Base-by-base conservation (phyloP, 2,113 vertebrate genomes). In the Sphyrna mokarran region DNA sequence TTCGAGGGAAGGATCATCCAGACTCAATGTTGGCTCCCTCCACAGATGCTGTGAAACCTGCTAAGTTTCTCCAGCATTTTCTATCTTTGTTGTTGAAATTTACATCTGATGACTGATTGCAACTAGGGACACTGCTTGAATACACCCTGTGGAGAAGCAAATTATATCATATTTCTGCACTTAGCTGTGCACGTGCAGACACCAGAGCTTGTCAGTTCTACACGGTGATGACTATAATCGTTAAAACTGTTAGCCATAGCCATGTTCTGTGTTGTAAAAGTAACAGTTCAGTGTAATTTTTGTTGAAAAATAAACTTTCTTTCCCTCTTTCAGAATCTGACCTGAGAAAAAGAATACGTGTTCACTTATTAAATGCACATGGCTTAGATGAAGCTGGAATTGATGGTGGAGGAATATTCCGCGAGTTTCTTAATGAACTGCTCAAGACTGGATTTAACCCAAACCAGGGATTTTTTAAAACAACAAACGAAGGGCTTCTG, bases 331-430 rank as follows among this genome's bases (percentile, higher is more conserved):
- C 96, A 99, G 99, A 99, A 96, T 98, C 99, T 0, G 99, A 99
- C 96, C 97, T 99, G 89, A 99, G 99, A 97, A 99, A 99, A 96
- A 97, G 99, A 40, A 98, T 99, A 96, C 97, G 99, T 26, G 99
- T 99, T 95, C 99, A 99, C 96, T 97, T 99, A 95, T 98, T 99
- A 66, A 99, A 99, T 76, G 98, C 99, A 1, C 99, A 99, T 0
- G 99, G 99, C 80, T 97, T 99, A 96, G 99, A 99, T 95, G 99
- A 99, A 97, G 99, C 99, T 0, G 99, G 99, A 54, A 99, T 99
- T 8, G 99, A 99, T 37, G 99, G 99, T 0, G 99, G 99, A 0
- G 99, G 99, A 33, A 99, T 99, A 97, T 99, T 99, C 97, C 97
- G 99, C 69, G 99, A 99, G 97, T 99, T 99, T 97, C 97, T 99